Evolutionary conservation across 2,113 vertebrate species (phyloP), one percentile per base, ranked within the genome.

Genomic region (Dermatemys mawii): DNA sequence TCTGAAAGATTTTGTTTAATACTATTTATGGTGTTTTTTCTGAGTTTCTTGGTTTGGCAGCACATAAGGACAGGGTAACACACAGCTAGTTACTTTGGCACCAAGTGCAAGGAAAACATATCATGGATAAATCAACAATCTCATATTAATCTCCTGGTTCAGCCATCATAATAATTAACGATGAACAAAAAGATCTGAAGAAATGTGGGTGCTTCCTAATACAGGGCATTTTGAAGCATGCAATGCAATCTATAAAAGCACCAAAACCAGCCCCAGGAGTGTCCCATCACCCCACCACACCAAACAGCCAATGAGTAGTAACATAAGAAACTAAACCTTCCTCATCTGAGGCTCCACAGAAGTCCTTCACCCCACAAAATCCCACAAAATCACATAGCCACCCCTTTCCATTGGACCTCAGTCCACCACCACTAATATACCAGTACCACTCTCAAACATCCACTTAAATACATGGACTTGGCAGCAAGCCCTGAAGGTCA

Each of bases 371-470:
- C 3, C 26, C 9, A 60, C 44, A 78, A 46, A 88, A 16, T 29
- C 60, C 2, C 16, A 2, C 44, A 86, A 29, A 83, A 14, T 32
- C 38, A 38, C 11, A 55, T n/a, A 29, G 48, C 78, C 49, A 50
- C 3, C 6, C 10, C 12, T 84, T 14, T 26, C 14, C 32, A n/a
- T 35, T 19, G 12, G 38, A 44, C 27, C 90, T 70, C 29, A 13
- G 81, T 48, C 60, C 78, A 55, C 12, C 29, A 44, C 16, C 29
- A 38, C 50, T 50, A 35, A 38, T 10, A 41, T 16, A 17, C 3
- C 11, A 10, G 6, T 12, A 82, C 16, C 60, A 79, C 5, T 48
- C 4, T 9, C 50, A 63, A 0, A 0, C 0, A 3, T 35, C 29
- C 41, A 73, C 60, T n/a, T 67, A 17, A 67, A 67, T 26, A 44